Base-by-base conservation (phyloP, 2,888 invertebrate species). In the Tuta absoluta region DNA sequence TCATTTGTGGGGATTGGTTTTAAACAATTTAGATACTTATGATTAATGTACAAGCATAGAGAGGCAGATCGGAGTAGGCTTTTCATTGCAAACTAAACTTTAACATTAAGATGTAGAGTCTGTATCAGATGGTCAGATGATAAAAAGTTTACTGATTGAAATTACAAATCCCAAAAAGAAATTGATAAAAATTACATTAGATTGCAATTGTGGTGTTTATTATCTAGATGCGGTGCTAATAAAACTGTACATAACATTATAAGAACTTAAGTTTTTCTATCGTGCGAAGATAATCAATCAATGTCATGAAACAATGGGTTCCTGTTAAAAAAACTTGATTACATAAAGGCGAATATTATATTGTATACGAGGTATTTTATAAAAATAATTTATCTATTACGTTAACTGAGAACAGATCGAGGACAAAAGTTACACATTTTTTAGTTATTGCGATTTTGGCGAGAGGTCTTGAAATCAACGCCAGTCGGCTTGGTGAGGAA, bases 11-110 rank as follows among this genome's bases (percentile, higher is more conserved):
- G 68, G 63, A 67, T 71, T 73, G 78, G 80, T 82, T 81, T 86
- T 78, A 85, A 89, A 89, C 89, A 87, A 88, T 90, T 91, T 84
- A 80, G 80, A 84, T 85, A 83, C 79, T 79, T 84, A 90, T 91
- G 91, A 91, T 91, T 91, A 87, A 91, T 91, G 91, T 83, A 80
- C 45, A 17, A 80, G 79, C 82, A 82, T 76, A 80, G 79, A 80
- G 79, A 78, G 79, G 65, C 70, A 73, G 77, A 78, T 75, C 74
- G 66, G 71, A 68, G 41, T 67, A 66, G 63, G 41, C n/a, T 41
- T 48, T 51, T 62, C 58, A 64, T 69, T 68, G 65, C 57, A 77
- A 74, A 73, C 71, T 66, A 38, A 68, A 72, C 77, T 72, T 67
- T 78, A 71, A 71, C 4, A 0, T 8, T 4, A 62, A 4, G 0